Evolutionary conservation across 2,113 vertebrate species (phyloP).

Genomic region (Brachyhypopomus gauderio): DNA sequence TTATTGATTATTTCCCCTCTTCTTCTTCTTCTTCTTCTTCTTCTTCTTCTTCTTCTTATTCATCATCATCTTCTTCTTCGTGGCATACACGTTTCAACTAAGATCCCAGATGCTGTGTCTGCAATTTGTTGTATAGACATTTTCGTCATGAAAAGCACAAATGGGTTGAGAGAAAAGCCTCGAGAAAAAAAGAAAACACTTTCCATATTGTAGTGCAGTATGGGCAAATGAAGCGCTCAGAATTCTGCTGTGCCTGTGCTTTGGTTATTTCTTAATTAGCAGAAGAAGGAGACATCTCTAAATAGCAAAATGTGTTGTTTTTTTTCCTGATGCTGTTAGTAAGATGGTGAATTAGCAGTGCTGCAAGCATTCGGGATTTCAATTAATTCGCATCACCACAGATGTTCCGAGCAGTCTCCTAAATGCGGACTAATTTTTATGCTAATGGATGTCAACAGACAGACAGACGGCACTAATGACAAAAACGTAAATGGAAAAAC

Average conservation of each 20-base stretch:
- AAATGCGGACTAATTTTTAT: slow-evolving; percentile 73
- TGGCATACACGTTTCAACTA: slow-evolving; percentile 9
- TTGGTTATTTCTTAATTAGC: slow-evolving; percentile 71
- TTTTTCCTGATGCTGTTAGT: slow-evolving; percentile 65
- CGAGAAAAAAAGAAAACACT: not conserved
- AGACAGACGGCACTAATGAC: slow-evolving; percentile 51
- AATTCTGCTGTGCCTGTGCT: slow-evolving; percentile 57
- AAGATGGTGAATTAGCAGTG: slow-evolving; percentile 75
- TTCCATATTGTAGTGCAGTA: slow-evolving; percentile 14
- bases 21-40: no score
- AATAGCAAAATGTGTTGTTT: slow-evolving; percentile 72
- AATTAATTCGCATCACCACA: slow-evolving; percentile 80
- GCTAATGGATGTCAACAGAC: slow-evolving; percentile 66
- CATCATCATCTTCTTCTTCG: no score
- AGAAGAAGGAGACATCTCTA: slow-evolving; percentile 69
- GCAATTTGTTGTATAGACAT: not conserved
- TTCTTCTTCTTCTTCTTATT: no score
- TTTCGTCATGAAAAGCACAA: not conserved
- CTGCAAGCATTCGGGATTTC: slow-evolving; percentile 77
- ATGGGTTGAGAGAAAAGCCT: not conserved
- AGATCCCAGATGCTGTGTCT: slow-evolving; percentile 1
- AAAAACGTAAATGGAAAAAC: slow-evolving; percentile 33
- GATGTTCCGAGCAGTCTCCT: slow-evolving; percentile 73
- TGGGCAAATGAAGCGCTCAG: slow-evolving; percentile 21
- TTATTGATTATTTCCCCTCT: no score